phyloP scores from a whole-genome alignment of 2,888 invertebrate genomes.

The Drosophila testacea region DNA sequence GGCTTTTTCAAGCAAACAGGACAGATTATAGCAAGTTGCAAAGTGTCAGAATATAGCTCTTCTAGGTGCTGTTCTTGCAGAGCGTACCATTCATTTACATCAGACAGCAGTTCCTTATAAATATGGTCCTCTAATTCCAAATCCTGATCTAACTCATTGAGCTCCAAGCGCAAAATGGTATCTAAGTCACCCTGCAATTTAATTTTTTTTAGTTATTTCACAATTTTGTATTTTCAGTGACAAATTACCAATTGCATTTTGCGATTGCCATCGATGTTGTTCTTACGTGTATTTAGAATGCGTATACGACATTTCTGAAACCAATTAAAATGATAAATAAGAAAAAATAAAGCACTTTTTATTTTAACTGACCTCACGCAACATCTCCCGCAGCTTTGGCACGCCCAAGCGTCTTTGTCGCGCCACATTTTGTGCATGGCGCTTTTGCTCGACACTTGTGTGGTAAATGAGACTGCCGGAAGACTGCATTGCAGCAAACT shows the following conservation, averaged over 20 bases:
- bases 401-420: conserved; percentile 75
- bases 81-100: conserved; percentile 82
- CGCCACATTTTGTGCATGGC: conserved; percentile 77
- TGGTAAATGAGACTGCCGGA: conserved; percentile 64
- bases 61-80: conserved; percentile 76
- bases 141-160: conserved; percentile 80
- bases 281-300: conserved; percentile 76
- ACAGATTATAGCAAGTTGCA: conserved; percentile 84
- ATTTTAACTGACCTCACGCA: conserved; percentile 74
- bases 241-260: conserved; percentile 41
- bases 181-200: conserved; percentile 57
- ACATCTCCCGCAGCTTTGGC: conserved; percentile 79
- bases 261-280: conserved; percentile 64
- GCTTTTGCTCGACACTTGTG: conserved; percentile 82
- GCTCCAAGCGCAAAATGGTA: conserved; percentile 77
- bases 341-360: too few species aligned
- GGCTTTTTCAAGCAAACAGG: conserved; percentile 86
- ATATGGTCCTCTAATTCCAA: conserved; percentile 80
- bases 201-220: not conserved
- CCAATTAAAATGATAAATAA: not conserved
- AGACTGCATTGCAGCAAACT: conserved; percentile 48
- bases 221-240: not conserved
- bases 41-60: conserved; percentile 80
- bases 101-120: conserved; percentile 79
- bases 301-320: conserved; percentile 82